Base-by-base conservation (phyloP, 2,113 vertebrate genomes). In the Ochotona princeps region DNA sequence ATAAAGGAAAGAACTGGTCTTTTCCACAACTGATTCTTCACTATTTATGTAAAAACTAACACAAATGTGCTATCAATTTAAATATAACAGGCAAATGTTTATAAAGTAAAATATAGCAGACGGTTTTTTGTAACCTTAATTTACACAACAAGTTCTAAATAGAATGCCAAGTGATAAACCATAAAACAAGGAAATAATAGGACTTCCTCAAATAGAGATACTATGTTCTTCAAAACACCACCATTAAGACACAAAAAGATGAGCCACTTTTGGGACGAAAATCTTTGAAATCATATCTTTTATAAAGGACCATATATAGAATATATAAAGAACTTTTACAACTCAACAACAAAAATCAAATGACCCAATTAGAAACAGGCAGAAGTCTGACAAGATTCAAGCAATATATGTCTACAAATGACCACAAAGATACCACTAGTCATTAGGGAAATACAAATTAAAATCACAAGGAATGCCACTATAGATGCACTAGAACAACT, bases 391-490 rank as follows among this genome's bases (percentile, higher is more conserved):
- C 23, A 32, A 82, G 35, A 79, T 1, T 30, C 75, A 1, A 47
- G 17, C 66, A 73, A 30, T 65, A n/a, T 44, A 72, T n/a, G 84
- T 38, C 57, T 7, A 61, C 2, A 8, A 74, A 35, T 65, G 10
- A 20, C n/a, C 17, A 35, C 6, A 76, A 63, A 26, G 76, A 54
- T 87, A 65, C 54, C 8, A 84, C 54, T 80, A 47, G 25, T 80
- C 67, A 82, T 65, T 81, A 74, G 32, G 21, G 49, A 89, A 65
- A 78, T n/a, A 4, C 17, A 93, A 65, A 91, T 74, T 88, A 84
- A 80, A 88, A 76, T 4, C n/a, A 35, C 25, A 86, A 17, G 79
- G 67, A 28, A 51, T 67, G 66, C 28, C 12, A 88, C 51, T 38
- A 32, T 28, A 49, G 51, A 14, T 7, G 26, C 11, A 74, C 14